Percentiles rank a stretch among this genome's conserved stretches.
Evolutionary conservation across 30 jellyfish, hydroid and myxozoan species (phyloP).

Genomic region (Catostylus mosaicus): DNA sequence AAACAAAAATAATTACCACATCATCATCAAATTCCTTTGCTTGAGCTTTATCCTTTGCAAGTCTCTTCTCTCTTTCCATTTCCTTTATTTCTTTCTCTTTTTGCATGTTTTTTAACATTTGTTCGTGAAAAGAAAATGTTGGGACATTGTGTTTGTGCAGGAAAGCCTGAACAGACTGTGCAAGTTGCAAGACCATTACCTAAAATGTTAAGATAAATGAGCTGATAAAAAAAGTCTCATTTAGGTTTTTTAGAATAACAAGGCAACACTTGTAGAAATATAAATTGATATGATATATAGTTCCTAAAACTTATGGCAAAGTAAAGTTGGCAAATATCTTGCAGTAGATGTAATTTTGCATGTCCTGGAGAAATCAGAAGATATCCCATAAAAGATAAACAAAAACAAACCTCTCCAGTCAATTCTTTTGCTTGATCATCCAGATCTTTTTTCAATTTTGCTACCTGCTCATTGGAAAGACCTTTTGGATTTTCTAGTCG

Average conservation of each 20-base stretch:
- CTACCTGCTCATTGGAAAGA: conserved; percentile 75
- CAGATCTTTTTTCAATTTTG: conserved; percentile 49
- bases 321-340: too few species aligned
- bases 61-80: conserved; percentile 55
- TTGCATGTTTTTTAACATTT: conserved; percentile 78
- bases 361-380: too few species aligned
- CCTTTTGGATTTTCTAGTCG: conserved; percentile 88
- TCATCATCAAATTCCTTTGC: conserved; percentile 83
- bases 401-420: conserved; percentile 79
- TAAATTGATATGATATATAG: too few species aligned
- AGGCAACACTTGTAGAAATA: too few species aligned
- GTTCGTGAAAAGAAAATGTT: conserved; percentile 84
- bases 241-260: too few species aligned
- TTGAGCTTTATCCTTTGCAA: conserved; percentile 79
- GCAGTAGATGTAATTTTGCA: too few species aligned
- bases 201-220: background rate
- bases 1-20: conserved; percentile 71
- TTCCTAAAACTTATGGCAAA: too few species aligned
- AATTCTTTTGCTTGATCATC: conserved; percentile 68
- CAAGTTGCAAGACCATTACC: conserved; percentile 96
- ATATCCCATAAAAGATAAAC: background rate
- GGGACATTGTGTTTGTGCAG: conserved; percentile 91
- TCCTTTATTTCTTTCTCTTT: conserved; percentile 67
- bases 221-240: too few species aligned
- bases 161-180: conserved; percentile 83